Percentiles rank a stretch among this genome's conserved stretches.
Evolutionary conservation across 2,797 vertebrate species (phyloP).

Genomic region (Malacoctenus gilli): DNA sequence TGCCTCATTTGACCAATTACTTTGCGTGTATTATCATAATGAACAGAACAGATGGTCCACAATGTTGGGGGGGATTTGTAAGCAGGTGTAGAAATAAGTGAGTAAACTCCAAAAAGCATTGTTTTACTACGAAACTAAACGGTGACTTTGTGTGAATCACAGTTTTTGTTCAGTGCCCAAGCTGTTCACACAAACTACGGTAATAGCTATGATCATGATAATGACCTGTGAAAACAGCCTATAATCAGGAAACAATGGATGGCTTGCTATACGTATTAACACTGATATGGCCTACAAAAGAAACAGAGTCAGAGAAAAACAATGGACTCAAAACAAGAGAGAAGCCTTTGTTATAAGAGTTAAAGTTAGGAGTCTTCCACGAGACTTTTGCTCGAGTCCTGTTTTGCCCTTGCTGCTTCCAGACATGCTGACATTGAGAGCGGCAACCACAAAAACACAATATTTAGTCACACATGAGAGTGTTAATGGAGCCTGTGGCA

Average conservation of each 20-base stretch:
- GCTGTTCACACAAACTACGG: background rate
- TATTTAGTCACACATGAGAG: slow-evolving; percentile 65
- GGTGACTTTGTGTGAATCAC: background rate
- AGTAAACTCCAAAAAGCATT: background rate
- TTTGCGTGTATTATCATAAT: background rate
- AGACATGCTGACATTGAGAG: slow-evolving; percentile 34
- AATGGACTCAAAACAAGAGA: no score
- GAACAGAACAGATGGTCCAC: background rate
- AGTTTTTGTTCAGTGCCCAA: no score
- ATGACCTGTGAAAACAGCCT: no score
- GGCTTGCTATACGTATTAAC: no score
- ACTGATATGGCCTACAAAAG: no score
- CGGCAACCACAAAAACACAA: slow-evolving; percentile 28
- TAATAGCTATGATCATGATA: no score
- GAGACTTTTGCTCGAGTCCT: background rate
- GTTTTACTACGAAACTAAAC: background rate
- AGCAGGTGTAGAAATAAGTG: background rate
- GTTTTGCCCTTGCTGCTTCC: slow-evolving; percentile 22
- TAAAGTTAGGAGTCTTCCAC: no score
- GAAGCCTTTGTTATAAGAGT: no score
- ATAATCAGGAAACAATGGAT: no score
- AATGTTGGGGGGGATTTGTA: background rate
- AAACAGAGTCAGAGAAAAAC: no score
- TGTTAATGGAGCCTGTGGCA: slow-evolving; percentile 71
- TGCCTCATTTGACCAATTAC: background rate